phyloP scores from a whole-genome alignment of 2,797 vertebrate genomes.

The Gallirallus australis region DNA sequence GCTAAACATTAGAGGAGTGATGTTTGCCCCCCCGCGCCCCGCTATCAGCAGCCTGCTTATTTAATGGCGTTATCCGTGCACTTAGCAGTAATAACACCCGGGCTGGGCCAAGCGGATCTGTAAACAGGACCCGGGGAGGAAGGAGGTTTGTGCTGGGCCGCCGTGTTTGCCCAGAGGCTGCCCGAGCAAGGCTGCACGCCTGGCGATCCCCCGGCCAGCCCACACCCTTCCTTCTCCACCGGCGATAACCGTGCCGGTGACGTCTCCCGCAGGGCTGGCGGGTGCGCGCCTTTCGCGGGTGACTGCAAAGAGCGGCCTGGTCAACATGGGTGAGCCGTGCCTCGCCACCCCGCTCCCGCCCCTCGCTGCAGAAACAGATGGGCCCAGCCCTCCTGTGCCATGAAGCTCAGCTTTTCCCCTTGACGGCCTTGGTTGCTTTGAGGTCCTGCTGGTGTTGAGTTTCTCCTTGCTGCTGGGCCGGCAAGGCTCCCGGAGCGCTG shows the following conservation, averaged over 20 bases:
- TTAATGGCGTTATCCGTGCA: constrained; percentile 12
- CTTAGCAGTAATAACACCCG: neutral
- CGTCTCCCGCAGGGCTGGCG: neutral
- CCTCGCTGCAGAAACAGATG: accelerated
- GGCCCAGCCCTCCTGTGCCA: accelerated
- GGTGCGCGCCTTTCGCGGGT: neutral
- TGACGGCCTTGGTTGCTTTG: accelerated
- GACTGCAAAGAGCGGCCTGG: neutral
- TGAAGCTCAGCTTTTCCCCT: accelerated
- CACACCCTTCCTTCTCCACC: constrained; percentile 38
- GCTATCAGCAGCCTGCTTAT: neutral
- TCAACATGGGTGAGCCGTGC: accelerated
- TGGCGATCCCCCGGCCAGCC: neutral
- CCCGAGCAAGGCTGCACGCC: neutral
- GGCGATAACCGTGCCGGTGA: accelerated
- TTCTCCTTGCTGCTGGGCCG: neutral
- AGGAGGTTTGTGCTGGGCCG: neutral
- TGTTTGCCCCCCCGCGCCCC: neutral
- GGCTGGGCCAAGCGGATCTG: constrained; percentile 27
- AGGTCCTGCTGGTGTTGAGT: neutral
- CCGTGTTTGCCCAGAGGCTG: constrained; percentile 43
- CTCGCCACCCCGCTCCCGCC: accelerated
- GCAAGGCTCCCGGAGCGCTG: neutral
- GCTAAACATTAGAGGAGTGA: neutral
- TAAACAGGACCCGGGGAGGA: constrained; percentile 35